These are phyloP conservation scores for Chrysochloris asiatica DNA, from an alignment of 2,113 vertebrate genomes.

Conservation along the genomic window DNA sequence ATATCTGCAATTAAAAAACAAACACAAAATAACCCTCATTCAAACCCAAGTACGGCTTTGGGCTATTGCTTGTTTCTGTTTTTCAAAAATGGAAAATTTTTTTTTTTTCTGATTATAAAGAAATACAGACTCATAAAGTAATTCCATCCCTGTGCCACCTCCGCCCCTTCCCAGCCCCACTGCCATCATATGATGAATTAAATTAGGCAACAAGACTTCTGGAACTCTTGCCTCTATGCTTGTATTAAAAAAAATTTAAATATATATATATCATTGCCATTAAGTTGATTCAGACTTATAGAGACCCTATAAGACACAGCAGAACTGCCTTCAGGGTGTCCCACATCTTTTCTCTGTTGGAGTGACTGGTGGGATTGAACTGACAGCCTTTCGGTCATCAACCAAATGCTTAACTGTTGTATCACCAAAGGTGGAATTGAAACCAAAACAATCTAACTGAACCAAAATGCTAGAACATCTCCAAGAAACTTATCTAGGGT, in stretches of 20 bases:
- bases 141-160: neutral
- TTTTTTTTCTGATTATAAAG: neutral
- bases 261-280: neutral
- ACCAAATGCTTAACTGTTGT: neutral
- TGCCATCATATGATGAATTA: too few relatives aligned
- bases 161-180: neutral
- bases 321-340: neutral
- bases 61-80: neutral
- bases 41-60: neutral
- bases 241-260: neutral
- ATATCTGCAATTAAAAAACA: neutral
- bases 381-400: neutral
- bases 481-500: neutral
- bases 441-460: neutral
- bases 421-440: neutral
- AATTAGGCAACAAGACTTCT: neutral
- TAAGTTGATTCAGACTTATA: neutral
- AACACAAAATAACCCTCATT: neutral
- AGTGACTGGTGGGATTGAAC: neutral
- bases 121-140: conserved; percentile 25
- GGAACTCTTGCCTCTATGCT: neutral
- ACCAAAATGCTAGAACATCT: neutral
- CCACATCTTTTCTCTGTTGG: neutral
- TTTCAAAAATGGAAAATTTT: neutral
- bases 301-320: neutral